A percentile compares a stretch with the other conserved stretches of the same genome.
phyloP scores from a whole-genome alignment of 2,113 vertebrate species.

The Acrocephalus arundinaceus region DNA sequence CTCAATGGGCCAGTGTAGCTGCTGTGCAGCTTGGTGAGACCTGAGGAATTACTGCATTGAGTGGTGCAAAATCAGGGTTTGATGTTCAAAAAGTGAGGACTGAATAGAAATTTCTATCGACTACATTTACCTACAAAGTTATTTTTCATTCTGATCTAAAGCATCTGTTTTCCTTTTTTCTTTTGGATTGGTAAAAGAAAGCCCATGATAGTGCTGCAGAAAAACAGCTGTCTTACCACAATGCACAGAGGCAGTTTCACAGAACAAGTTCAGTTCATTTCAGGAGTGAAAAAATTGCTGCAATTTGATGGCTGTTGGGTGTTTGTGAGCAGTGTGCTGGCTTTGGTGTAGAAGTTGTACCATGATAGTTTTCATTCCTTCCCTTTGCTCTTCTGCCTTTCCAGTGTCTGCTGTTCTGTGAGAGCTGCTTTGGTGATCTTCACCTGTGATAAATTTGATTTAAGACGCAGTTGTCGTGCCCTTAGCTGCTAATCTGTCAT shows the following conservation, averaged over 20 bases:
- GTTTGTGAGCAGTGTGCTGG: neutral
- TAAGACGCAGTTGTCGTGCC: neutral
- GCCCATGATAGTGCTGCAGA: neutral
- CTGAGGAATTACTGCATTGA: neutral
- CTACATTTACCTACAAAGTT: neutral
- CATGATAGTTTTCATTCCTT: neutral
- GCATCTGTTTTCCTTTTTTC: neutral
- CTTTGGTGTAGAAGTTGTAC: neutral
- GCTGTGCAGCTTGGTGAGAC: neutral
- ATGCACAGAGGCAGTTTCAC: neutral
- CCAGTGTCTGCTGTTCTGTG: neutral
- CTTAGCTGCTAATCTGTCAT: neutral
- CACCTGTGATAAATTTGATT: neutral
- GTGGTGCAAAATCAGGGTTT: neutral
- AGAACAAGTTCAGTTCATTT: neutral
- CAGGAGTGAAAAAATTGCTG: neutral
- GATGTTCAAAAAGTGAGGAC: neutral
- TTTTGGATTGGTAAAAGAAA: neutral
- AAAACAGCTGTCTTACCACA: neutral
- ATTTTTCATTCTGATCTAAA: neutral
- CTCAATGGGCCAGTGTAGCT: neutral
- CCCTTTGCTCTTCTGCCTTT: neutral
- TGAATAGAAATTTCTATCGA: neutral
- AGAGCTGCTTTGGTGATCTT: neutral
- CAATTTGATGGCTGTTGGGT: neutral